A percentile compares a stretch with the other conserved stretches of the same genome.
These are phyloP conservation scores for Paelopatides confundens DNA, from an alignment of 53 echinoderm and acorn worm genomes.

Conservation along the genomic window DNA sequence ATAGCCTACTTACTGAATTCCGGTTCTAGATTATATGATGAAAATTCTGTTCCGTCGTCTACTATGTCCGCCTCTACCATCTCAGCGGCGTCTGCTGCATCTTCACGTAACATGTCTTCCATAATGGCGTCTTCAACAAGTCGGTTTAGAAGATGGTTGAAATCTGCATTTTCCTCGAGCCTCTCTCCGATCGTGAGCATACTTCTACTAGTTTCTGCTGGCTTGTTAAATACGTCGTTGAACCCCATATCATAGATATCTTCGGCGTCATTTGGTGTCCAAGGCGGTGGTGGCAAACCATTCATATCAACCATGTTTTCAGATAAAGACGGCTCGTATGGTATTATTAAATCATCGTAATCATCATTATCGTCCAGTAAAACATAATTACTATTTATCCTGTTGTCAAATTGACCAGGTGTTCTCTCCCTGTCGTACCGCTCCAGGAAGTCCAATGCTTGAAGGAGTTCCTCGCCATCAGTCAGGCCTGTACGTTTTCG, in stretches of 20 bases:
- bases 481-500: constrained; percentile 17
- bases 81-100: constrained; percentile 13
- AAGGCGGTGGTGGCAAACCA: constrained; percentile 15
- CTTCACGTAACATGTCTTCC: constrained; percentile 35
- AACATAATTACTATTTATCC: background rate
- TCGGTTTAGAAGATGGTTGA: background rate
- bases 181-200: background rate
- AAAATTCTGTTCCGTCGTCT: background rate
- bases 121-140: constrained; percentile 28
- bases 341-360: background rate
- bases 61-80: background rate
- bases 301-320: background rate
- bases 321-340: background rate
- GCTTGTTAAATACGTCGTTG: background rate
- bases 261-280: background rate
- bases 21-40: constrained; percentile 5
- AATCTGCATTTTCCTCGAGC: background rate
- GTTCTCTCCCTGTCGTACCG: constrained; percentile 66
- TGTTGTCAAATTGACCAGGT: background rate
- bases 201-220: background rate
- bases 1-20: constrained; percentile 39
- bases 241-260: background rate
- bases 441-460: constrained; percentile 80
- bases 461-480: constrained; percentile 61
- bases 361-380: background rate